Evolutionary conservation across 64 coral and sea anemone species (phyloP).

Genomic region (Orbicella faveolata): DNA sequence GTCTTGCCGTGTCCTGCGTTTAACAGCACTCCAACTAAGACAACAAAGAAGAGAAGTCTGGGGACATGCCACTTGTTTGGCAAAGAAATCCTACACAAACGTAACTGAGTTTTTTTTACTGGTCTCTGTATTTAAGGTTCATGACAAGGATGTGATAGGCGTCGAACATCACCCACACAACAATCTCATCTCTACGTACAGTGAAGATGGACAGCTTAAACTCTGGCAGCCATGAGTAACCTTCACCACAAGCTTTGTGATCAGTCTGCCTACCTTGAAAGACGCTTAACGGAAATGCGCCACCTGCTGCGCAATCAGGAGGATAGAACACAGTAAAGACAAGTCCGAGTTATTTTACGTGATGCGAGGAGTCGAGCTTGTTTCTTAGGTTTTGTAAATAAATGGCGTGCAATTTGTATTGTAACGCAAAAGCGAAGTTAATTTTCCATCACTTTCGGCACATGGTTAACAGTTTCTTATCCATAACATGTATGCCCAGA

Average conservation of each 20-base stretch:
- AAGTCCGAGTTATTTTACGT: too few relatives aligned
- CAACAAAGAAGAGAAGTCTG: too few relatives aligned
- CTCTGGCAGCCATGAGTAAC: slow-evolving; percentile 84
- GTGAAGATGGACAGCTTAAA: slow-evolving; percentile 96
- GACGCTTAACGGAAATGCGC: not conserved
- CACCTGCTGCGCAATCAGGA: not conserved
- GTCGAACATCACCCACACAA: slow-evolving; percentile 95
- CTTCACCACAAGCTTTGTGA: not conserved
- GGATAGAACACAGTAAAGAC: not conserved
- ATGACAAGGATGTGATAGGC: slow-evolving; percentile 98
- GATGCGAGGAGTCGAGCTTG: not conserved
- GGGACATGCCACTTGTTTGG: too few relatives aligned
- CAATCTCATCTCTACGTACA: slow-evolving; percentile 89
- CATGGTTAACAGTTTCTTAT: too few relatives aligned
- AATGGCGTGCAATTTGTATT: not conserved
- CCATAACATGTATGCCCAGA: too few relatives aligned
- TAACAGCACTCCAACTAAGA: too few relatives aligned
- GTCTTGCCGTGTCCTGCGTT: too few relatives aligned
- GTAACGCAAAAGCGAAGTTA: too few relatives aligned
- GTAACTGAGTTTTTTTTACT: not conserved
- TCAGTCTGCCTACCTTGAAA: not conserved
- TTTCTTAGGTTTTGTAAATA: not conserved
- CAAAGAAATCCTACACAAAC: too few relatives aligned
- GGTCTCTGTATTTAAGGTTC: slow-evolving; percentile 39
- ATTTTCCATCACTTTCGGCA: too few relatives aligned